These are phyloP conservation scores for Amphipyra tragopoginis DNA, from an alignment of 2,888 invertebrate genomes.

Conservation along the genomic window DNA sequence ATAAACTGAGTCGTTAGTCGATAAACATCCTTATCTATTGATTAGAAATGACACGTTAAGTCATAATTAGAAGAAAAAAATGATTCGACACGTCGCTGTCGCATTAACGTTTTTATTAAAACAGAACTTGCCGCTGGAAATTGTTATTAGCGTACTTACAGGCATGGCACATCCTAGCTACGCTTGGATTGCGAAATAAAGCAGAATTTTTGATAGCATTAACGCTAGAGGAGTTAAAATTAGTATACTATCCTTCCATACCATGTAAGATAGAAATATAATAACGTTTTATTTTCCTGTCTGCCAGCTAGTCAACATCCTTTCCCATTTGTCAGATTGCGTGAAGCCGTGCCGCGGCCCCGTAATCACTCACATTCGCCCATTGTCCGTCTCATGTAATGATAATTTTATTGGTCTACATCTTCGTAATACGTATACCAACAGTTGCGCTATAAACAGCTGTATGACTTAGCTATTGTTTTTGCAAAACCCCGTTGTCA, in stretches of 20 bases:
- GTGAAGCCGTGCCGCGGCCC: conserved; percentile 63
- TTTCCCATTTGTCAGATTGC: conserved; percentile 56
- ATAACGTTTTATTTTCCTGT: not conserved
- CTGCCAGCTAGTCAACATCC: conserved; percentile 10
- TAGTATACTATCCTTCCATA: not conserved
- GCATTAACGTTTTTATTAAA: not conserved
- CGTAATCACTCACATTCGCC: conserved; percentile 77
- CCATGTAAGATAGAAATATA: not conserved
- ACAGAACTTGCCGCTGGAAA: not conserved
- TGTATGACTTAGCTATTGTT: conserved; percentile 33
- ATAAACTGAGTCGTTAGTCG: conserved; percentile 6
- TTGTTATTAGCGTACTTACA: not conserved
- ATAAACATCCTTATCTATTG: conserved; percentile 43
- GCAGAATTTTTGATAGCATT: not conserved
- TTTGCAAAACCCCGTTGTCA: conserved; percentile 27
- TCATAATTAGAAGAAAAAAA: conserved; percentile 18
- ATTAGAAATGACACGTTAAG: conserved; percentile 27
- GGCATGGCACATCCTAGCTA: too few species aligned
- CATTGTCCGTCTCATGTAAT: conserved; percentile 55
- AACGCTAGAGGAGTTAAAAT: not conserved
- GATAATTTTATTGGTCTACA: conserved; percentile 20
- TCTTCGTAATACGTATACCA: conserved; percentile 4
- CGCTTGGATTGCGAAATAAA: not conserved
- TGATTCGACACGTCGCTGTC: conserved; percentile 20
- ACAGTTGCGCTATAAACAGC: conserved; percentile 32